phyloP scores from a whole-genome alignment of 2,888 invertebrate species.

The Pyrrhia umbra region DNA sequence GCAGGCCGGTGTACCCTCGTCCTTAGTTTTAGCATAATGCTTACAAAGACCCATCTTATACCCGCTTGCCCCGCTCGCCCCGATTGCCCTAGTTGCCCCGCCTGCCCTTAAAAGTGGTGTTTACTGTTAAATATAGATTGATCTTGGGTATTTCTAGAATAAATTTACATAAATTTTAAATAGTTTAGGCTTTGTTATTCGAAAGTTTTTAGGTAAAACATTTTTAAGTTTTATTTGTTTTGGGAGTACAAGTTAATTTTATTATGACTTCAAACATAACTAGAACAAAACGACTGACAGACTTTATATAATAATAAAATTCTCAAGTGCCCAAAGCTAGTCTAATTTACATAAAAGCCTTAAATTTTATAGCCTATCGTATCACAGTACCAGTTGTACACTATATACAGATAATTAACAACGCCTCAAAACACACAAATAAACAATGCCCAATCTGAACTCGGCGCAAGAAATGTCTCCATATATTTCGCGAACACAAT shows the following conservation, averaged over 20 bases:
- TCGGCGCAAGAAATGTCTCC: slow-evolving; percentile 3
- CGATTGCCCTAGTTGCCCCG: slow-evolving; percentile 17
- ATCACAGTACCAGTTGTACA: slow-evolving; percentile 22
- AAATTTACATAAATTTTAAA: slow-evolving; percentile 34
- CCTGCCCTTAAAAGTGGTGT: slow-evolving; percentile 44
- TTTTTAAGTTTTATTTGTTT: not conserved
- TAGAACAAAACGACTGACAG: slow-evolving; percentile 20
- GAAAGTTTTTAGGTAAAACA: slow-evolving; percentile 6
- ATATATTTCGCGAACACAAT: slow-evolving; percentile 30
- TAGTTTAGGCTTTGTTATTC: slow-evolving; percentile 4
- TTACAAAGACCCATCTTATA: slow-evolving; percentile 56
- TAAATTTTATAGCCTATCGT: slow-evolving; percentile 8
- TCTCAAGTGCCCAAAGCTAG: slow-evolving; percentile 16
- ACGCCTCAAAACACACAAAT: slow-evolving; percentile 18
- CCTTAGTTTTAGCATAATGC: slow-evolving; percentile 62
- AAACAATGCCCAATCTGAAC: slow-evolving; percentile 1
- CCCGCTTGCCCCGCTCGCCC: slow-evolving; percentile 18
- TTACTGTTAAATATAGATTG: slow-evolving; percentile 54
- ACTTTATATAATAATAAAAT: slow-evolving; percentile 31
- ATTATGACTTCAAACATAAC: slow-evolving; percentile 21
- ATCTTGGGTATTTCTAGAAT: slow-evolving; percentile 52
- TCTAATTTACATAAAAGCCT: not conserved
- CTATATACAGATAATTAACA: slow-evolving; percentile 33
- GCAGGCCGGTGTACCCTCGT: slow-evolving; percentile 42
- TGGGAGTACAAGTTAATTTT: not conserved